A percentile compares a stretch with the other conserved stretches of the same genome.
phyloP scores from a whole-genome alignment of 2,113 vertebrate species.

The Diadophis punctatus region DNA sequence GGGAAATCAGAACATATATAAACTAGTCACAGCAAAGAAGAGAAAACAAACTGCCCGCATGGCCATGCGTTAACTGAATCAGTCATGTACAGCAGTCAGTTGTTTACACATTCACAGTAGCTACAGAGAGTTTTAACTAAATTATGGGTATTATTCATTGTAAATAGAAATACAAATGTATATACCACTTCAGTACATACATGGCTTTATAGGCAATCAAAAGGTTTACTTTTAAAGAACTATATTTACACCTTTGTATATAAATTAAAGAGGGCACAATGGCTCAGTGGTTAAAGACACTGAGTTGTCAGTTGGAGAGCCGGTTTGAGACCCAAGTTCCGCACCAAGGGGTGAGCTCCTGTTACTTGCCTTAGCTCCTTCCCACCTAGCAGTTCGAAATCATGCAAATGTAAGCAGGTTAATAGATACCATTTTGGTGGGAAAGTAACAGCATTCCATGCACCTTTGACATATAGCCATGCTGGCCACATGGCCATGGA shows the following conservation, averaged over 20 bases:
- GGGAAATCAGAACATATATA: neutral
- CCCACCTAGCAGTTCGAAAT: neutral
- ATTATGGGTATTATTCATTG: neutral
- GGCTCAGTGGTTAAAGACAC: no score
- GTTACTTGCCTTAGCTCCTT: neutral
- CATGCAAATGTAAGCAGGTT: neutral
- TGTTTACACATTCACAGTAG: neutral
- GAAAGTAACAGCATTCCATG: no score
- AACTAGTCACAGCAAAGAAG: neutral
- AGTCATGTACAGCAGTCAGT: neutral
- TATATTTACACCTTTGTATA: neutral
- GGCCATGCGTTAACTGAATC: neutral
- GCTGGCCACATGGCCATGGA: no score
- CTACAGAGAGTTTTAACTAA: neutral
- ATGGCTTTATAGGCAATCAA: neutral
- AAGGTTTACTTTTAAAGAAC: neutral
- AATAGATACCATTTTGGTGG: no score
- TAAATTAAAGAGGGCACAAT: neutral
- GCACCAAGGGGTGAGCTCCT: neutral
- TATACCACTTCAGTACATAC: neutral
- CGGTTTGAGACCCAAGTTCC: no score
- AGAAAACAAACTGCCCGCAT: neutral
- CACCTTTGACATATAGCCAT: no score
- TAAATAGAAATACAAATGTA: fast-evolving
- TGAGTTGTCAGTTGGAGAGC: no score